phyloP scores from a whole-genome alignment of 1,140 invertebrate species.

The Pygmarrhopalites habei region DNA sequence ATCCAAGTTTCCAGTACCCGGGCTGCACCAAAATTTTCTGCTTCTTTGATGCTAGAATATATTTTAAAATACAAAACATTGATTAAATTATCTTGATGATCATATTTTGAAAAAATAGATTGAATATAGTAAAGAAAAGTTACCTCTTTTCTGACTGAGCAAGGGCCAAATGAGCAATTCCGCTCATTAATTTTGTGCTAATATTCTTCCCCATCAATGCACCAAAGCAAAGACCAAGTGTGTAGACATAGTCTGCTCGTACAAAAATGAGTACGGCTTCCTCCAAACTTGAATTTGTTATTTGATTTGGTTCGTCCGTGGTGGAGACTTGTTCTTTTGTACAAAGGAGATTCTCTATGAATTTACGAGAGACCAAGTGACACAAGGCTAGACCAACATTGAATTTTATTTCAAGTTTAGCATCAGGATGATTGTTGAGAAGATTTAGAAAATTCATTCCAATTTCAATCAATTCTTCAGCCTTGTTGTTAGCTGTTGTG shows the following conservation, averaged over 20 bases:
- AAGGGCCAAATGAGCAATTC: background rate
- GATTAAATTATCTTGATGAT: background rate
- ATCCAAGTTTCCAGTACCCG: slow-evolving; percentile 31
- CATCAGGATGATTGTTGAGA: background rate
- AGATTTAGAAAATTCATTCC: background rate
- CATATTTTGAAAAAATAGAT: background rate
- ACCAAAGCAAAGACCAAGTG: background rate
- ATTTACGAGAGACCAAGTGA: background rate
- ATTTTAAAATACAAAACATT: background rate
- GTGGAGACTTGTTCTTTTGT: background rate
- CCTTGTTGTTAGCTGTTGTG: background rate
- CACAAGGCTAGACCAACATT: background rate
- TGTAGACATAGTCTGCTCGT: background rate
- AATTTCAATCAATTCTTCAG: background rate
- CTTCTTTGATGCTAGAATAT: slow-evolving; percentile 27
- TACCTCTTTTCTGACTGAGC: background rate
- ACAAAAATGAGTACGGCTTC: background rate
- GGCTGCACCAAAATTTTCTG: slow-evolving; percentile 27
- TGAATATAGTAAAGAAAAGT: background rate
- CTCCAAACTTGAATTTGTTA: background rate
- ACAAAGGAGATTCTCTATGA: background rate
- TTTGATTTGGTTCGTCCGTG: too few species aligned
- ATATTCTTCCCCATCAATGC: background rate
- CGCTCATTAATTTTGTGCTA: background rate
- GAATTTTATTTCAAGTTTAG: slow-evolving; percentile 3